Evolutionary conservation across 2,888 invertebrate genomes (phyloP).

Genomic region (Ophioninae sp.): DNA sequence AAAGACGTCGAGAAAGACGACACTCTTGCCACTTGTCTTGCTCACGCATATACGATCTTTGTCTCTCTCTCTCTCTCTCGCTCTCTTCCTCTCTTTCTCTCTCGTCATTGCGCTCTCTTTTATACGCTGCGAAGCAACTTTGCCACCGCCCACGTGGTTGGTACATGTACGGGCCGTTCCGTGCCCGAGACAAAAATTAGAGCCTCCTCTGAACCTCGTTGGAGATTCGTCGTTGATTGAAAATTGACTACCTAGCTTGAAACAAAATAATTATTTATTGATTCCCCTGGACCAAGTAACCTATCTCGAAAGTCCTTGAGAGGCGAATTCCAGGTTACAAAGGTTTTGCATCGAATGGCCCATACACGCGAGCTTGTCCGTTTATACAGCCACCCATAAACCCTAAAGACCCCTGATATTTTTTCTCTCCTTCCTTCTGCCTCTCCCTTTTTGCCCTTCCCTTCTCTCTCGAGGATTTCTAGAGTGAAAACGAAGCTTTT

Average conservation of each 20-base stretch:
- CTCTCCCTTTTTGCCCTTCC: conserved; percentile 6
- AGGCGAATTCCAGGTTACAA: background rate
- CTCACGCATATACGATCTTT: conserved; percentile 13
- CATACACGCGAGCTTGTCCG: conserved; percentile 10
- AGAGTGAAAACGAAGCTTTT: conserved; percentile 30
- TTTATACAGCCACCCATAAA: conserved; percentile 54
- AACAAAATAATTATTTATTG: no score
- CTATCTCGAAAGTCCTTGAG: no score
- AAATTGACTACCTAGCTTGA: no score
- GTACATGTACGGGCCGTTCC: background rate
- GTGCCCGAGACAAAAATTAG: background rate
- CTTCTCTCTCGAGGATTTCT: background rate
- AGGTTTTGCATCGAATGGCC: background rate
- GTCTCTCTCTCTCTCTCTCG: conserved; percentile 17
- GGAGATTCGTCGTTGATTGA: no score
- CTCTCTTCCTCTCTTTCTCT: background rate
- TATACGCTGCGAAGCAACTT: conserved; percentile 34
- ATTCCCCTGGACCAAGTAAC: no score
- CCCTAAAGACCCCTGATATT: conserved; percentile 29
- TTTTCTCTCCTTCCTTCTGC: conserved; percentile 8
- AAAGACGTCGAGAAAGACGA: conserved; percentile 46
- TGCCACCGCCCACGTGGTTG: conserved; percentile 42
- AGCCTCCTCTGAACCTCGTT: no score
- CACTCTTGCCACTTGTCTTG: conserved; percentile 31
- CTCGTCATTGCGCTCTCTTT: conserved; percentile 18